Evolutionary conservation across 64 coral and sea anemone species (phyloP).

Genomic region (Montipora sp.): DNA sequence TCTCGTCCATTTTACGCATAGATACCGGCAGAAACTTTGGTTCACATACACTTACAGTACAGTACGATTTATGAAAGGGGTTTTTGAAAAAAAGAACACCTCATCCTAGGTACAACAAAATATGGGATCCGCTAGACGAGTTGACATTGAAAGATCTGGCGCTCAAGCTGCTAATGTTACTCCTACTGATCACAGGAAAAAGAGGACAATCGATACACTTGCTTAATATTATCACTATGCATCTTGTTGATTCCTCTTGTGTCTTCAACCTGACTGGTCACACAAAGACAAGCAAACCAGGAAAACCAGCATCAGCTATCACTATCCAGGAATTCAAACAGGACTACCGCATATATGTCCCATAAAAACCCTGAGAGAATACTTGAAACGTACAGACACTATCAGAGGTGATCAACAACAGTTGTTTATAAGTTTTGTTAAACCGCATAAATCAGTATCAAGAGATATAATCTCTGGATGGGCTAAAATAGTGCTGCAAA

Average conservation of each 20-base stretch:
- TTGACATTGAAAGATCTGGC: conserved; percentile 54
- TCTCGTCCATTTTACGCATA: no score
- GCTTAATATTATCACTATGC: conserved; percentile 52
- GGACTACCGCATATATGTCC: conserved; percentile 27
- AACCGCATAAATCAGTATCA: no score
- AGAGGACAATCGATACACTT: background rate
- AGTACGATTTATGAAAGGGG: conserved; percentile 59
- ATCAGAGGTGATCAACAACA: no score
- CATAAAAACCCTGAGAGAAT: conserved; percentile 32
- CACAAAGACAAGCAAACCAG: conserved; percentile 29
- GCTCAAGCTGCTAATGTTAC: conserved; percentile 59
- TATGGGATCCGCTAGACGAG: conserved; percentile 50
- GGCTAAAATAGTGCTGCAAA: conserved; percentile 29
- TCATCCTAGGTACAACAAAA: conserved; percentile 55
- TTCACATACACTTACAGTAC: background rate
- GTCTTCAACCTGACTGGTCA: conserved; percentile 22
- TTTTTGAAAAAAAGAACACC: conserved; percentile 59
- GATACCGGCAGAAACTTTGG: no score
- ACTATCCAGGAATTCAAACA: conserved; percentile 30
- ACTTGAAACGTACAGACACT: conserved; percentile 24
- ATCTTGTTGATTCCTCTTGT: conserved; percentile 22
- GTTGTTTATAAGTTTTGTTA: no score
- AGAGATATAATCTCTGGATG: no score
- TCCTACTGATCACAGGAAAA: conserved; percentile 51
- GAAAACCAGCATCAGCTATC: conserved; percentile 33